phyloP scores from a whole-genome alignment of 1,140 invertebrate genomes.

The Uloborus diversus region DNA sequence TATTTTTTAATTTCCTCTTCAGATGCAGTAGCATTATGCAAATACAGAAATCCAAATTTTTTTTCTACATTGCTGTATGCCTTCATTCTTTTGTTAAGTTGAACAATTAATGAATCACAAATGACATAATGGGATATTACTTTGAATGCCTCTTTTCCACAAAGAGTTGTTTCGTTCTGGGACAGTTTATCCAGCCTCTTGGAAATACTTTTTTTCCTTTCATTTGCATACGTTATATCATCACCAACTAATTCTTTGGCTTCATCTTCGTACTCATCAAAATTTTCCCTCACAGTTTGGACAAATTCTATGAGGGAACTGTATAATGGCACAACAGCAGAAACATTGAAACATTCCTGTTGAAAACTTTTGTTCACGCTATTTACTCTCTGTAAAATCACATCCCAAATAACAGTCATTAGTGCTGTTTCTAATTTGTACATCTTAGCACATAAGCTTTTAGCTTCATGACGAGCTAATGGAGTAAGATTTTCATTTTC shows the following conservation, averaged over 20 bases:
- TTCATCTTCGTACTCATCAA: background rate
- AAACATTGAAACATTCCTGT: background rate
- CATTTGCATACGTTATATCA: background rate
- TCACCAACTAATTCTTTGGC: background rate
- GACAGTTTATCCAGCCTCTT: background rate
- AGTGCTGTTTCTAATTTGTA: conserved; percentile 1
- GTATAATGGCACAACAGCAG: conserved; percentile 2
- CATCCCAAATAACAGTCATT: conserved; percentile 8
- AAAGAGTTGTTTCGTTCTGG: background rate
- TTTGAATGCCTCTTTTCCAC: background rate
- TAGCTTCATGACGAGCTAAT: background rate
- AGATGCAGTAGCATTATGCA: no score
- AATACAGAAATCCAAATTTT: background rate
- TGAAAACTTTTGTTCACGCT: conserved; percentile 6
- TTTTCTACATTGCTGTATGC: background rate
- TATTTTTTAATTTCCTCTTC: no score
- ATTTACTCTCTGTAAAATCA: background rate
- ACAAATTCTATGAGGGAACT: conserved; percentile 2
- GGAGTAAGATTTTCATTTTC: background rate
- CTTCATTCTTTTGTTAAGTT: background rate
- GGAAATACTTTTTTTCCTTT: background rate
- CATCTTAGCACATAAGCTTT: background rate
- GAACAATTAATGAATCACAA: background rate
- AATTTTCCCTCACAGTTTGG: background rate
- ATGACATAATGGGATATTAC: background rate